Base-by-base conservation (phyloP, 2,888 invertebrate genomes). In the Callyntrura guangdongensis region DNA sequence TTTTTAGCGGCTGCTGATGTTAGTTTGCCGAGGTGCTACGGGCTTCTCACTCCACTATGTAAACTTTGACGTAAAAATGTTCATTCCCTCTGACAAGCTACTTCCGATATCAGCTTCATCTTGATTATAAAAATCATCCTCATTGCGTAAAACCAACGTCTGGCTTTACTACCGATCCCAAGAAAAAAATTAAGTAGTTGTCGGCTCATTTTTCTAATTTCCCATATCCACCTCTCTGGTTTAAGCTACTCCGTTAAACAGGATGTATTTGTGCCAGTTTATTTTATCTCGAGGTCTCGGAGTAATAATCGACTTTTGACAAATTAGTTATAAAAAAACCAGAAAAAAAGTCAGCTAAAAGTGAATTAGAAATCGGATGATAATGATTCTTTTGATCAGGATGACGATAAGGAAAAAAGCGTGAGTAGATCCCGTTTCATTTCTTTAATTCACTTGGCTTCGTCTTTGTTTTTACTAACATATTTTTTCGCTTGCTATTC, bases 231-330 rank as follows among this genome's bases (percentile, higher is more conserved):
- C 45, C 59, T 36, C 56, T 22, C 17, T 67, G 22, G 27, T 27
- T 9, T 27, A 36, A 20, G 27, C 67, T 67, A 67, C 67, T 8
- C 2, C 36, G n/a, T n/a, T n/a, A n/a, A n/a, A n/a, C 12, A 77
- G 2, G 2, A n/a, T 47, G 1, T 47, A 17, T 53, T 49, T 22
- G n/a, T 45, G 17, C 36, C 27, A 27, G 45, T 72, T 12, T 25
- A 1, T 27, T 25, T 56, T 12, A 56, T 0, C 59, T 17, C 25
- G 8, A 53, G 1, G 14, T 64, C n/a, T 59, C 20, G 45, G 14
- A 20, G 81, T 69, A 89, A 92, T 91, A 91, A 90, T 83, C 86
- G 91, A 90, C 83, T 91, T 92, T 86, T 86, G 72, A 91, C 92
- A 90, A 92, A 91, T 92, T 91, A 91, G 90, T 90, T 90, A 79